These are phyloP conservation scores for Anaspis maculata DNA, from an alignment of 2,888 invertebrate species.

Conservation along the genomic window DNA sequence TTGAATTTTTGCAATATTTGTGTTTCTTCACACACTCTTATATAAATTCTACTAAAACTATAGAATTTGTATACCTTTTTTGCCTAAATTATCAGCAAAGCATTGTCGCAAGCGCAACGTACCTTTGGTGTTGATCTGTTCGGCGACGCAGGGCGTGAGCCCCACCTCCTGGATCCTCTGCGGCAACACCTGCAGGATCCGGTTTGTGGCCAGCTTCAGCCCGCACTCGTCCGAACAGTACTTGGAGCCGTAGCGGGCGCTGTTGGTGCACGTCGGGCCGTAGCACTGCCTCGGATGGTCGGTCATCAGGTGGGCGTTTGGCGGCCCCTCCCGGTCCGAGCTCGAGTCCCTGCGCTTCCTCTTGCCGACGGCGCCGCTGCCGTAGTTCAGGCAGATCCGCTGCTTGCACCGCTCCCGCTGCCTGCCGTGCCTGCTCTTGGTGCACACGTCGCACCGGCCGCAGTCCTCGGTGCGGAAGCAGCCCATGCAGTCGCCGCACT, in stretches of 20 bases:
- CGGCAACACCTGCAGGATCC: conserved; percentile 66
- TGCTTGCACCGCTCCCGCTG: conserved; percentile 45
- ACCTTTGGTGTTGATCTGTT: conserved; percentile 58
- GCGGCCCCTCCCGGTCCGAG: conserved; percentile 41
- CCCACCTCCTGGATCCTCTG: conserved; percentile 88
- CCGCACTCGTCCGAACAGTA: conserved; percentile 94
- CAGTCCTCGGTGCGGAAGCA: conserved; percentile 64
- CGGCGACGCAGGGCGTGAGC: conserved; percentile 75
- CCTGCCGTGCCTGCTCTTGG: conserved; percentile 34
- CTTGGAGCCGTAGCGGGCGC: conserved; percentile 72
- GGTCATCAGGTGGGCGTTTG: conserved; percentile 49
- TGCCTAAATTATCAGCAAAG: background rate
- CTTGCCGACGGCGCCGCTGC: conserved; percentile 27
- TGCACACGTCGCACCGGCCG: conserved; percentile 58
- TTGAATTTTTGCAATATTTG: too few species aligned
- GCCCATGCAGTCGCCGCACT: conserved; percentile 70
- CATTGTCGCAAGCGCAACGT: background rate
- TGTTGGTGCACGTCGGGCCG: conserved; percentile 78
- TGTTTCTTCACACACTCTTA: too few species aligned
- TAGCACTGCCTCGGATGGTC: conserved; percentile 74
- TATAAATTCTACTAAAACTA: too few species aligned
- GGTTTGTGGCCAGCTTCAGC: conserved; percentile 72
- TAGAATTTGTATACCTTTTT: background rate
- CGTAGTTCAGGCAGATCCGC: conserved; percentile 43
- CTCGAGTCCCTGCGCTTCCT: conserved; percentile 36